A percentile compares a stretch with the other conserved stretches of the same genome.
These are phyloP conservation scores for Cottus gobio DNA, from an alignment of 2,113 vertebrate genomes.

Conservation along the genomic window DNA sequence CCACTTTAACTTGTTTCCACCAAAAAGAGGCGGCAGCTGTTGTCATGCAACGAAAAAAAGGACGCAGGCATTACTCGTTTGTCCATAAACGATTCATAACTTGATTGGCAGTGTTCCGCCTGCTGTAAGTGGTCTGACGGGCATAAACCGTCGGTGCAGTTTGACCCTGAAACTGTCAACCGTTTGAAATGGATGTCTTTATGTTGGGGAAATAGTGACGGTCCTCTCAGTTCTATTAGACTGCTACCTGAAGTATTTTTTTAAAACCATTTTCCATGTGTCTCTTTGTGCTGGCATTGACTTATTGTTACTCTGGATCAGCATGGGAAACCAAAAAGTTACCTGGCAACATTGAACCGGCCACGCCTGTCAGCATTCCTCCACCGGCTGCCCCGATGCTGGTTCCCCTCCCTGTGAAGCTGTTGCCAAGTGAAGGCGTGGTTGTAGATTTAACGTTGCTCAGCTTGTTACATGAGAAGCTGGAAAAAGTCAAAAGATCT, in stretches of 20 bases:
- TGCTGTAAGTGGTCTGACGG: not conserved
- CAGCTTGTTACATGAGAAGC: slow-evolving; percentile 72
- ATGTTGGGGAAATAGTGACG: not conserved
- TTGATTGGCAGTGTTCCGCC: not conserved
- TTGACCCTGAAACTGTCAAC: not conserved
- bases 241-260: not conserved
- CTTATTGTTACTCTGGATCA: not conserved
- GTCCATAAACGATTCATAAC: not conserved
- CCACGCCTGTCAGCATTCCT: slow-evolving; percentile 63
- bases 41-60: slow-evolving; percentile 50
- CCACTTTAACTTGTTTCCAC: slow-evolving; percentile 15
- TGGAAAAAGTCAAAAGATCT: slow-evolving; percentile 41
- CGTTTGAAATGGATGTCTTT: not conserved
- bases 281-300: not conserved
- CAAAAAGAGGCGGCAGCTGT: slow-evolving; percentile 23
- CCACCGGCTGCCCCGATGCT: not conserved
- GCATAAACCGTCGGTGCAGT: not conserved
- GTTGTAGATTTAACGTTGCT: slow-evolving; percentile 75
- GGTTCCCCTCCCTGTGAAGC: slow-evolving; percentile 39
- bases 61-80: slow-evolving; percentile 26
- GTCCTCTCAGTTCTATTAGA: not conserved
- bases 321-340: slow-evolving; percentile 40
- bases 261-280: not conserved
- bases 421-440: slow-evolving; percentile 67
- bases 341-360: slow-evolving; percentile 43